Evolutionary conservation across 2,113 vertebrate species (phyloP).

Genomic region (Syrrhaptes paradoxus): DNA sequence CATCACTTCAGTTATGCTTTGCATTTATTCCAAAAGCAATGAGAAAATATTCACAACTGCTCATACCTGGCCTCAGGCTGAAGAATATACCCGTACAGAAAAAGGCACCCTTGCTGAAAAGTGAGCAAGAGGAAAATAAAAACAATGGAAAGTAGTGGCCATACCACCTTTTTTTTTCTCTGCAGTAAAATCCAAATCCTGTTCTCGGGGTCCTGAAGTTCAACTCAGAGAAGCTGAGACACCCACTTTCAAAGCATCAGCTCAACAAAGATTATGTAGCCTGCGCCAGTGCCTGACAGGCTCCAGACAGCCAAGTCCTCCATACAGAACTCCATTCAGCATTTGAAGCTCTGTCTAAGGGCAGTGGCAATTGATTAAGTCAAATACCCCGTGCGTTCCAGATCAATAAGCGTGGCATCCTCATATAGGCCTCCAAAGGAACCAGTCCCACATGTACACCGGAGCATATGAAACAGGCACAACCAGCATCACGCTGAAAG

Average conservation of each 20-base stretch:
- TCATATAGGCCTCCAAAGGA: background rate
- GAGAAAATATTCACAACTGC: background rate
- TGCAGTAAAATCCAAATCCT: background rate
- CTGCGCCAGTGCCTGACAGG: accelerated
- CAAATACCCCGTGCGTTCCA: background rate
- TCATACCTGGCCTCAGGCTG: background rate
- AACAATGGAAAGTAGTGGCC: background rate
- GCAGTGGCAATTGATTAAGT: background rate
- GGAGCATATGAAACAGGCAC: accelerated
- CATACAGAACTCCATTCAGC: accelerated
- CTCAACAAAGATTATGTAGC: background rate
- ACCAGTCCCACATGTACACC: background rate
- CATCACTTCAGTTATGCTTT: background rate
- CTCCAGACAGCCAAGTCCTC: background rate
- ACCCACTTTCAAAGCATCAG: background rate
- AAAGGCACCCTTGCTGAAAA: background rate
- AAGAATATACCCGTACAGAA: accelerated
- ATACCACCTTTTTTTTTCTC: background rate
- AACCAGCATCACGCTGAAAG: background rate
- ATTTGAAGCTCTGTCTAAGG: background rate
- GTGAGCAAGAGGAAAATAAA: accelerated
- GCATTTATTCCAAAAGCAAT: background rate
- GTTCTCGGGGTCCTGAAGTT: background rate
- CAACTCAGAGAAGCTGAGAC: background rate
- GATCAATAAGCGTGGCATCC: accelerated